These are phyloP conservation scores for Cephus sareptanus DNA, from an alignment of 2,888 invertebrate genomes.

Conservation along the genomic window DNA sequence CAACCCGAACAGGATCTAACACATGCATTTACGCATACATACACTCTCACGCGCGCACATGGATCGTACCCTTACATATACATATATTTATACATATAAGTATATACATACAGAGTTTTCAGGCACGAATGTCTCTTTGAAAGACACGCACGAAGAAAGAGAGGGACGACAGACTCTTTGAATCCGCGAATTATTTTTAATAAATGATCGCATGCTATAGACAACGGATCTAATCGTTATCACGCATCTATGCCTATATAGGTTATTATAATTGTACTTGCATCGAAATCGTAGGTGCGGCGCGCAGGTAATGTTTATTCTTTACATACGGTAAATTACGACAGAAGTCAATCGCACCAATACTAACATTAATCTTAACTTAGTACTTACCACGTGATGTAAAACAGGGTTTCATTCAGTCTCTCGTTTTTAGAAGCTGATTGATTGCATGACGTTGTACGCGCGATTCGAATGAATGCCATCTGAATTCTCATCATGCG, in stretches of 20 bases:
- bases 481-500: background rate
- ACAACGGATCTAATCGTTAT: background rate
- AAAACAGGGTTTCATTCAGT: background rate
- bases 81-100: background rate
- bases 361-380: background rate
- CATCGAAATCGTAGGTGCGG: conserved; percentile 23
- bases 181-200: background rate
- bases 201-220: background rate
- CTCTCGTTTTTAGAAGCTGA: conserved; percentile 7
- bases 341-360: background rate
- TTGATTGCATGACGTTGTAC: background rate
- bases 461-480: background rate
- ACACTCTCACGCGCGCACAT: too few species aligned
- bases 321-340: background rate
- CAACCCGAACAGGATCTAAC: too few species aligned
- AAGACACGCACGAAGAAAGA: background rate
- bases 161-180: background rate
- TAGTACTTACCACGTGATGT: background rate
- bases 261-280: conserved; percentile 31
- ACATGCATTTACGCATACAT: too few species aligned
- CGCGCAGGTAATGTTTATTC: background rate
- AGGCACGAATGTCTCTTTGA: background rate
- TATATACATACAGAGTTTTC: background rate
- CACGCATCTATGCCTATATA: background rate
- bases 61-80: too few species aligned